Evolutionary conservation across 1,140 invertebrate genomes (phyloP).

Genomic region (Euura saliciscinereae): DNA sequence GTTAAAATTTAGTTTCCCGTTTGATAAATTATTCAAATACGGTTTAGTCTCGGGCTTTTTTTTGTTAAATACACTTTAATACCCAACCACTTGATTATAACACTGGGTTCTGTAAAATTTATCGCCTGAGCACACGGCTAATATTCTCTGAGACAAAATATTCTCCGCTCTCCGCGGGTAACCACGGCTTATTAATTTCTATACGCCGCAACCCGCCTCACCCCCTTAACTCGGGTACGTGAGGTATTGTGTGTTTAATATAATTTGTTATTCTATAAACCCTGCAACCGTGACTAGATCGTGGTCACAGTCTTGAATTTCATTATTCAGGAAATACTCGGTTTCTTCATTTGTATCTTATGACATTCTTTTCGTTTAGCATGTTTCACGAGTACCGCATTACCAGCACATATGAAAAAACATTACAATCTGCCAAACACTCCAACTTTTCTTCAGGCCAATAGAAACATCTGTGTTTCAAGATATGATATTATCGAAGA

Average conservation of each 20-base stretch:
- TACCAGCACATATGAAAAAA: no score
- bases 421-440: background rate
- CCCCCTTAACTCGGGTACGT: no score
- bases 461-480: no score
- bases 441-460: background rate
- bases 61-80: background rate
- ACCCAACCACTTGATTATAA: background rate
- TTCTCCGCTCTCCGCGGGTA: constrained; percentile 16
- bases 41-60: background rate
- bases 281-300: no score
- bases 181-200: constrained; percentile 40
- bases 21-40: background rate
- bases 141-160: constrained; percentile 24
- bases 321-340: no score
- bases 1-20: background rate
- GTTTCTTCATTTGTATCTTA: no score
- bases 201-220: constrained; percentile 8
- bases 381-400: no score
- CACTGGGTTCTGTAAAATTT: background rate
- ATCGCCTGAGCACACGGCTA: background rate
- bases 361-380: no score
- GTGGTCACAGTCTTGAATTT: no score
- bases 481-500: background rate
- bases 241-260: no score
- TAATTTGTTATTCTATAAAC: no score